A percentile compares a stretch with the other conserved stretches of the same genome.
phyloP scores from a whole-genome alignment of 2,888 invertebrate genomes.

The Clepsis dumicolana region DNA sequence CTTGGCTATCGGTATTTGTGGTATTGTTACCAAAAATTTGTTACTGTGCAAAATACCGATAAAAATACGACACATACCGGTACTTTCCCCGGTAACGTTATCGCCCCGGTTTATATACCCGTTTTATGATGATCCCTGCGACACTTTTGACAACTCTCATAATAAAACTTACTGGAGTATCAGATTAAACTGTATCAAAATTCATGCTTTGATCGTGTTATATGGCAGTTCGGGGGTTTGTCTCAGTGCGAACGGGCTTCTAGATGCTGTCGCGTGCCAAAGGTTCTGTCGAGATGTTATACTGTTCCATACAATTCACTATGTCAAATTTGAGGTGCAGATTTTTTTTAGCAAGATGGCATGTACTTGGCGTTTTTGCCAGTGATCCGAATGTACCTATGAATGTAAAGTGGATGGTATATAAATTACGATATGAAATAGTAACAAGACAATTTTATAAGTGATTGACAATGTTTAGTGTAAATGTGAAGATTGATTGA shows the following conservation, averaged over 20 bases:
- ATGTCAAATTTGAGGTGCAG: neutral
- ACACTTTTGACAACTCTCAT: no score
- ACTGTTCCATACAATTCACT: constrained; percentile 40
- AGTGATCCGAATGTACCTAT: neutral
- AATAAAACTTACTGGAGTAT: no score
- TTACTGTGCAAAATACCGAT: no score
- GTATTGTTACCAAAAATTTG: no score
- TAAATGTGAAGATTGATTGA: constrained; percentile 32
- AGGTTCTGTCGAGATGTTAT: constrained; percentile 51
- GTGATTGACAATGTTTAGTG: constrained; percentile 24
- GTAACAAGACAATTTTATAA: constrained; percentile 33
- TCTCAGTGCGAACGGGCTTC: neutral
- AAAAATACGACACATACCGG: no score
- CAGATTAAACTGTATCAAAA: neutral
- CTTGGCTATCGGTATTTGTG: no score
- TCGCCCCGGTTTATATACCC: no score
- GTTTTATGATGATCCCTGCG: no score
- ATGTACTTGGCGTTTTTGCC: neutral
- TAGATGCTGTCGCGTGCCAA: constrained; percentile 60
- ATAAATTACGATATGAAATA: constrained; percentile 8
- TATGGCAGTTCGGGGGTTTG: neutral
- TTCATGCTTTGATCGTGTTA: no score
- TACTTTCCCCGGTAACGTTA: no score
- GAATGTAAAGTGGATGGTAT: constrained; percentile 1
- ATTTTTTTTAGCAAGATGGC: neutral